A percentile compares a stretch with the other conserved stretches of the same genome.
These are phyloP conservation scores for Pelecanus crispus DNA, from an alignment of 2,113 vertebrate genomes.

Conservation along the genomic window DNA sequence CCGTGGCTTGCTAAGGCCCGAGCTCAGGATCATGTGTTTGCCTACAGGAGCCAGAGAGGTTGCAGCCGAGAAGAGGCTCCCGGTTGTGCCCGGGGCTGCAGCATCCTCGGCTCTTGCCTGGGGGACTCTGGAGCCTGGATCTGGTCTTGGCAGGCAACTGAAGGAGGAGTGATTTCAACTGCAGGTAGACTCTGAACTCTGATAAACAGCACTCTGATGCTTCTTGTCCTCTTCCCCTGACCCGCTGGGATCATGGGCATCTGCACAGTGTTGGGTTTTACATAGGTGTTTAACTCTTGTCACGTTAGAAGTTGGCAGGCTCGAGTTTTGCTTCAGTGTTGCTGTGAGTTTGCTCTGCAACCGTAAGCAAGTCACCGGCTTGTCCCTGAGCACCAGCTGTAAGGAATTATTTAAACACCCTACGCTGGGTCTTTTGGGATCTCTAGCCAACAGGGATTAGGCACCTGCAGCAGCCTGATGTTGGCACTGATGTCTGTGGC, in stretches of 20 bases:
- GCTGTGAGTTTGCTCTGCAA: not conserved
- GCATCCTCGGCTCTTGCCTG: not conserved
- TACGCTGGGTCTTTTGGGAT: rapidly evolving
- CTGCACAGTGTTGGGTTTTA: not conserved
- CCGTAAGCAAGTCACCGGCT: not conserved
- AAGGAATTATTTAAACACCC: not conserved
- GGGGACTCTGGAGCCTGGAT: not conserved
- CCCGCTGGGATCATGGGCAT: not conserved
- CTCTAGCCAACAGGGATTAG: not conserved
- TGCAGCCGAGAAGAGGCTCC: not conserved
- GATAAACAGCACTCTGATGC: not conserved
- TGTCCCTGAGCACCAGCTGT: not conserved
- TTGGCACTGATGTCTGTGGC: not conserved
- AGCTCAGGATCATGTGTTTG: not conserved
- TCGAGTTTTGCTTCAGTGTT: not conserved
- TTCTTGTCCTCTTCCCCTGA: not conserved
- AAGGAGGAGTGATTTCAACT: not conserved
- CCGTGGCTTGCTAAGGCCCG: not conserved
- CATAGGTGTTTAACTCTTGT: not conserved
- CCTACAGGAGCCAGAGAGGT: not conserved
- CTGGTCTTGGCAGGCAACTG: not conserved
- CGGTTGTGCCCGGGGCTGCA: not conserved
- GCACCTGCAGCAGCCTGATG: not conserved
- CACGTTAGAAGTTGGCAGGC: not conserved
- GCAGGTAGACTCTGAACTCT: not conserved